Base-by-base conservation (phyloP, 2,797 vertebrate species). In the Pipistrellus pipistrellus region DNA sequence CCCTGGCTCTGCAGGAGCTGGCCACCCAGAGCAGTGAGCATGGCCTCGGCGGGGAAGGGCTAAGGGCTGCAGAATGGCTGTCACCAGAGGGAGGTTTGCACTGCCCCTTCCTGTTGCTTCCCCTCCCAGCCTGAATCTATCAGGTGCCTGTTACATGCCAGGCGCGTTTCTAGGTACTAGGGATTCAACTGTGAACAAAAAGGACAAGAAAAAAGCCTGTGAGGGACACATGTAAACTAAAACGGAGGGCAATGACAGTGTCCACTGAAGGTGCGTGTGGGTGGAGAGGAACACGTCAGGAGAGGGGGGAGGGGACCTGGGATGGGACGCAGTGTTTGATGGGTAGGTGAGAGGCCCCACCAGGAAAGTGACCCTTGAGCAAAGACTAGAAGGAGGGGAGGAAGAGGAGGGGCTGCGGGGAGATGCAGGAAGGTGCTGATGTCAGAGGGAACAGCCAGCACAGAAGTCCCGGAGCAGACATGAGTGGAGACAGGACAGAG, bases 131-230 rank as follows among this genome's bases (percentile, higher is more conserved):
- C 2, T 25, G 8, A 27, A 18, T 35, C 46, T 64, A 53, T 20
- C 73, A 85, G 48, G 44, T 57, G 55, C 66, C 51, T 57, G 2
- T 69, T 53, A 73, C 2, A n/a, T 46, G 41, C 41, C 55, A 51
- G 64, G 66, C 23, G 13, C 64, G 84, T 11, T 41, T 80, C 72
- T 66, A 69, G 21, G 71, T 9, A n/a, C 53, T 64, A 41, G 77
- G 23, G 66, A 32, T 46, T 90, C 82, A 90, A 12, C 46, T 35
- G 21, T 77, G 57, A 87, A 69, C 20, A n/a, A 32, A 62, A 89
- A 77, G 35, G 35, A 69, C 64, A 30, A 41, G 18, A 23, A 35
- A 30, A 75, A n/a, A 46, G 12, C 18, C 27, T 53, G 46, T 38
- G 75, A 71, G 25, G 51, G 57, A 76, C 41, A 80, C 75, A 86